phyloP scores from a whole-genome alignment of 2,888 invertebrate species.

The Salticus scenicus region DNA sequence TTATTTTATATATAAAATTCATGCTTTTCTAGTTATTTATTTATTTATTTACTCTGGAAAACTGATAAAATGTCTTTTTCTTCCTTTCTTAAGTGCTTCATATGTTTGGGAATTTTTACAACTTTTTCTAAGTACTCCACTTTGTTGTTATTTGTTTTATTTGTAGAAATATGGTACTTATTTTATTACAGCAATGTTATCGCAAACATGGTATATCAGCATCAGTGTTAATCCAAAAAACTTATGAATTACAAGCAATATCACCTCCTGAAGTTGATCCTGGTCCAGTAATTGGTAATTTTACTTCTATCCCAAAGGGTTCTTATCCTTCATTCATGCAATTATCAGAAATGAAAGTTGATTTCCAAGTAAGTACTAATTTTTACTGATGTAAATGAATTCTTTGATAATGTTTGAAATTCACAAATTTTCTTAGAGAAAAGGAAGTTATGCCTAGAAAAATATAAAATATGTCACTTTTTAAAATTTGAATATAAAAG shows the following conservation, averaged over 20 bases:
- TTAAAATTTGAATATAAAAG: too few relatives aligned
- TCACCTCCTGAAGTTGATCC: conserved; percentile 32
- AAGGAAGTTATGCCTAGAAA: too few relatives aligned
- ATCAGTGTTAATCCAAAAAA: conserved; percentile 34
- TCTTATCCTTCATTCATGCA: conserved; percentile 55
- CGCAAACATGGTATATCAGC: conserved; percentile 51
- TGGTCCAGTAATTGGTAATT: conserved; percentile 26
- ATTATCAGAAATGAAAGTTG: conserved; percentile 54
- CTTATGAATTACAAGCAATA: conserved; percentile 35
- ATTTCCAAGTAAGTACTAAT: conserved; percentile 33
- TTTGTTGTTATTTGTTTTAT: too few relatives aligned
- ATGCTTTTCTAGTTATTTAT: too few relatives aligned
- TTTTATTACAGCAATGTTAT: conserved; percentile 32
- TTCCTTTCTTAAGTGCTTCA: too few relatives aligned
- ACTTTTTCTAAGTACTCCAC: too few relatives aligned
- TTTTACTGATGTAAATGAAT: neutral
- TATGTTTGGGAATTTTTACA: too few relatives aligned
- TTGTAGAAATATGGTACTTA: too few relatives aligned
- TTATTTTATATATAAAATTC: too few relatives aligned
- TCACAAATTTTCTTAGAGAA: neutral
- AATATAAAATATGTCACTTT: too few relatives aligned
- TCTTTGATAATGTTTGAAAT: neutral
- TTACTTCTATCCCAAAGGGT: conserved; percentile 34
- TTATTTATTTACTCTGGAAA: too few relatives aligned
- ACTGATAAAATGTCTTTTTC: too few relatives aligned